phyloP scores from a whole-genome alignment of 1,140 invertebrate genomes.

The Leptinotarsa lineolata region DNA sequence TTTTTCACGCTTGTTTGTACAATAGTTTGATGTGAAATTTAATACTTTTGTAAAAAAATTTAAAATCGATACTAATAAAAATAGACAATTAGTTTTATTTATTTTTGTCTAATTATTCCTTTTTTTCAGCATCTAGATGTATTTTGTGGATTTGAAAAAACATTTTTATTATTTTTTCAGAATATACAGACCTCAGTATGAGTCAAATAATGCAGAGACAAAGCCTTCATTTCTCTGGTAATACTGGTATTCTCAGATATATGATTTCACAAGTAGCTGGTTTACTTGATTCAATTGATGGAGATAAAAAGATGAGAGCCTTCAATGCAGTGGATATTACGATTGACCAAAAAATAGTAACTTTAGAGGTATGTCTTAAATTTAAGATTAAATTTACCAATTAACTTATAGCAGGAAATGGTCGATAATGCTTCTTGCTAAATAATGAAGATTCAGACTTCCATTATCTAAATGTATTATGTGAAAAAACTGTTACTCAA shows the following conservation, averaged over 20 bases:
- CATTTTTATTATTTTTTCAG: constrained; percentile 57
- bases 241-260: constrained; percentile 77
- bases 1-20: too few relatives aligned
- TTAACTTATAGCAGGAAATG: too few relatives aligned
- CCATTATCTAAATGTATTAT: too few relatives aligned
- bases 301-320: constrained; percentile 72
- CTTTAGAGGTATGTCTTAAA: constrained; percentile 69
- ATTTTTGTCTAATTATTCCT: too few relatives aligned
- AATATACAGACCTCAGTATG: constrained; percentile 95
- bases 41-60: too few relatives aligned
- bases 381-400: too few relatives aligned
- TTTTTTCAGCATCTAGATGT: too few relatives aligned
- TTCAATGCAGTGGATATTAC: constrained; percentile 81
- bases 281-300: constrained; percentile 73
- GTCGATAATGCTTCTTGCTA: background rate
- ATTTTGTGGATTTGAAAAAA: background rate
- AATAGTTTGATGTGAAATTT: too few relatives aligned
- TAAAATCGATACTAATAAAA: too few relatives aligned
- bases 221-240: constrained; percentile 85
- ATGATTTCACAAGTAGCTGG: constrained; percentile 75
- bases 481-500: too few relatives aligned
- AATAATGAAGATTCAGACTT: too few relatives aligned
- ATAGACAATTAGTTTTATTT: too few relatives aligned
- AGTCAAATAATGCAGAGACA: constrained; percentile 90
- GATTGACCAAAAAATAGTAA: constrained; percentile 82